Evolutionary conservation across 2,888 invertebrate genomes (phyloP), one percentile per base, ranked within the genome.

Genomic region (Cacoxenus indagator): DNA sequence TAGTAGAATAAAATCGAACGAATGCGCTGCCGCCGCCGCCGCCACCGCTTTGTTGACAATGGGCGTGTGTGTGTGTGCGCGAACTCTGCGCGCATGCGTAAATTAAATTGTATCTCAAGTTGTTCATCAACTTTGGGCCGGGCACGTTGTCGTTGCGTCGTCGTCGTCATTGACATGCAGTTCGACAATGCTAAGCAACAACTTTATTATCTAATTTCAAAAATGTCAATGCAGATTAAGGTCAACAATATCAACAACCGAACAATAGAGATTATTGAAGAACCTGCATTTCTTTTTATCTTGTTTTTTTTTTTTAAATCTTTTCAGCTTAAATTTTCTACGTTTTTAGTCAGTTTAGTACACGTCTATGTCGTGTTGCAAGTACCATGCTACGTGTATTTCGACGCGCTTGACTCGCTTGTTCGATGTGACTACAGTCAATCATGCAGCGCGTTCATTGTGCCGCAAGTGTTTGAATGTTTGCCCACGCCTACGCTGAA

Each of bases 191-290:
- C 37, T 27, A 27, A 27, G 46, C 70, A 71, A 78, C 80, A 77
- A 78, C 74, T 78, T 79, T 77, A 76, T 83, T 83, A 83, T 83
- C 83, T 78, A 81, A 81, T 79, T 81, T 78, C 72, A 76, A 76
- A 64, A 81, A 76, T 83, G 84, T 83, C 84, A 83, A 83, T 82
- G 72, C 75, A 81, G 82, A 84, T 83, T 83, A 83, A 73, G 82
- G 84, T 83, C 83, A 83, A 74, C 76, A 75, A 81, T 81, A 83
- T 83, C 84, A 69, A 54, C 71, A 62, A 24, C 6, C 4, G 24
- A 83, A 80, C 81, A 82, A 77, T 73, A 64, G 75, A 74, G 80
- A 82, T 80, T 81, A 81, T 43, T 62, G 26, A 45, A 22, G n/a
- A n/a, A n/a, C n/a, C n/a, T n/a, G n/a, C n/a, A n/a, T 17, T 26